phyloP scores from a whole-genome alignment of 1,140 invertebrate species.

The Ceratosolen solmsi region DNA sequence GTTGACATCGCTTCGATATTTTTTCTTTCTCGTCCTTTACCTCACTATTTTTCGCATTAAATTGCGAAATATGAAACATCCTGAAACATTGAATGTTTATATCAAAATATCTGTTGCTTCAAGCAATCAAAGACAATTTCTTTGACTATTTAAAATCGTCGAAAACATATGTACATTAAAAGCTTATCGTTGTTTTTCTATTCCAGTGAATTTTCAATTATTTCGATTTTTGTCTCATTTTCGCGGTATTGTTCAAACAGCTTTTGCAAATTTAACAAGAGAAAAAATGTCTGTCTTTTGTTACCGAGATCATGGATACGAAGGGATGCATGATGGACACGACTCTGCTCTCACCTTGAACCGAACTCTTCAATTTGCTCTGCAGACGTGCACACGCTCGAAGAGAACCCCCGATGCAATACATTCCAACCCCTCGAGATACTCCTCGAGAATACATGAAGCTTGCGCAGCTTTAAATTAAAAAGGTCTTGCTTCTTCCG shows the following conservation, averaged over 20 bases:
- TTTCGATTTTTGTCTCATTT: slow-evolving; percentile 35
- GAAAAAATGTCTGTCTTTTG: neutral
- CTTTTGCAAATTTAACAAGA: slow-evolving; percentile 17
- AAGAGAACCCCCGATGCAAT: neutral
- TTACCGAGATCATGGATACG: neutral
- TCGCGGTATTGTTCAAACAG: neutral
- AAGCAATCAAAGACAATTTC: too few species aligned
- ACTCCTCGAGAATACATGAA: neutral
- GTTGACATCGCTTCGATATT: neutral
- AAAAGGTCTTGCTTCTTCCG: neutral
- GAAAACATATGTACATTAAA: too few species aligned
- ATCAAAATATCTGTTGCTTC: too few species aligned
- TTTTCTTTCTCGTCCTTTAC: neutral
- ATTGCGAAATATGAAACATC: too few species aligned
- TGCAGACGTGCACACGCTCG: slow-evolving; percentile 21
- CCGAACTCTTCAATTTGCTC: slow-evolving; percentile 31
- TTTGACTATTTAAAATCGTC: too few species aligned
- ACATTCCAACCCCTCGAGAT: too few species aligned
- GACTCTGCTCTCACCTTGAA: neutral
- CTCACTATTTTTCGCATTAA: too few species aligned
- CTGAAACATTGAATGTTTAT: too few species aligned
- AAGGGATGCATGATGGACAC: slow-evolving; percentile 13
- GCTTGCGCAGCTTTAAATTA: slow-evolving; percentile 32
- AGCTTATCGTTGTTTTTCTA: slow-evolving; percentile 14
- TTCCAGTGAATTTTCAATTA: slow-evolving; percentile 29